A percentile compares a stretch with the other conserved stretches of the same genome.
Evolutionary conservation across 2,113 vertebrate species (phyloP).

Genomic region (Stigmatopora nigra): DNA sequence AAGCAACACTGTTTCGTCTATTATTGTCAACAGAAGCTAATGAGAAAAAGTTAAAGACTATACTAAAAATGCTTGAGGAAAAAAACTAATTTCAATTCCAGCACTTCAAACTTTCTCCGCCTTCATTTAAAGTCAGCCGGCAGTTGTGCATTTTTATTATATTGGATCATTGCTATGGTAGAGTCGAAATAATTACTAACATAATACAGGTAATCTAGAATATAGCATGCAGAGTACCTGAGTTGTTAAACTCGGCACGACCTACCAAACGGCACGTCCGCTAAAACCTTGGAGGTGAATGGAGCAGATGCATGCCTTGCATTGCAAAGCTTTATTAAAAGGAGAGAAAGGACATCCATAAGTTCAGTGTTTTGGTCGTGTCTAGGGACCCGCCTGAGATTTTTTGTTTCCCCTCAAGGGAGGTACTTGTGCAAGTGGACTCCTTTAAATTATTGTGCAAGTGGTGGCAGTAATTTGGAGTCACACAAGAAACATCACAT

Average conservation of each 20-base stretch:
- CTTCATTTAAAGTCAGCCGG: not conserved
- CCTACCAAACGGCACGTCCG: slow-evolving; percentile 9
- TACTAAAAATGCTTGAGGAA: too few species aligned
- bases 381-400: slow-evolving; percentile 17
- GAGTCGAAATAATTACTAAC: slow-evolving; percentile 18
- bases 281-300: not conserved
- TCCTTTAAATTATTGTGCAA: slow-evolving; percentile 13
- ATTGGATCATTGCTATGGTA: slow-evolving; percentile 6
- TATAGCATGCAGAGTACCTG: slow-evolving; percentile 18
- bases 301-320: slow-evolving; percentile 1
- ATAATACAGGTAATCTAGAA: slow-evolving; percentile 37
- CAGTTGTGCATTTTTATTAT: slow-evolving; percentile 28
- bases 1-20: too few species aligned
- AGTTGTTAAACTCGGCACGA: slow-evolving; percentile 28
- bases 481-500: slow-evolving; percentile 21
- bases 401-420: not conserved
- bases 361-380: slow-evolving; percentile 12
- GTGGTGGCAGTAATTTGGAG: slow-evolving; percentile 25
- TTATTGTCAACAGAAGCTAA: too few species aligned
- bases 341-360: slow-evolving; percentile 24
- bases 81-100: not conserved
- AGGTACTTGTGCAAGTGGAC: slow-evolving; percentile 6
- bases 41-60: too few species aligned
- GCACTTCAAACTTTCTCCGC: not conserved
- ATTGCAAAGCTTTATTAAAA: slow-evolving; percentile 24